These are phyloP conservation scores for Megaceryle maxima DNA, from an alignment of 2,113 vertebrate species.

Conservation along the genomic window DNA sequence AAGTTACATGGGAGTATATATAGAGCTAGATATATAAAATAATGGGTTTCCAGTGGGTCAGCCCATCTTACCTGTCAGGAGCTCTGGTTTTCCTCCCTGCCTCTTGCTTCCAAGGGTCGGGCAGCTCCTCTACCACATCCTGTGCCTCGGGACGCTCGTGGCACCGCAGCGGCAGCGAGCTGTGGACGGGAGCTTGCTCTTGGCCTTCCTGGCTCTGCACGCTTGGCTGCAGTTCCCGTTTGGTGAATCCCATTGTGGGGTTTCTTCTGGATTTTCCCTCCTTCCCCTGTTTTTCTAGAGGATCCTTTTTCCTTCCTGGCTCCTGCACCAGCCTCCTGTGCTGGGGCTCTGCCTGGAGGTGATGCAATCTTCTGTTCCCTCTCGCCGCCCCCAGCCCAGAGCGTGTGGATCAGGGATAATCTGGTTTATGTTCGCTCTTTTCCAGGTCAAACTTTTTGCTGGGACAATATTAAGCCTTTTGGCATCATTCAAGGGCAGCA, in stretches of 20 bases:
- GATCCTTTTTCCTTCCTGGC: neutral
- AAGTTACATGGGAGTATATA: accelerated
- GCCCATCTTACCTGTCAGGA: conserved; percentile 26
- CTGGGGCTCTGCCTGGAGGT: neutral
- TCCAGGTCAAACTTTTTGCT: neutral
- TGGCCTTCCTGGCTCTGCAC: neutral
- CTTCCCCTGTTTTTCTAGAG: neutral
- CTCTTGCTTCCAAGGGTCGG: neutral
- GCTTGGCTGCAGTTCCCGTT: accelerated
- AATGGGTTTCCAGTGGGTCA: neutral
- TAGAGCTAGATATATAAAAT: too few relatives aligned
- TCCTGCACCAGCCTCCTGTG: neutral
- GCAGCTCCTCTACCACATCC: neutral
- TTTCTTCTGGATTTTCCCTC: neutral
- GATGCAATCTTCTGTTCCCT: neutral
- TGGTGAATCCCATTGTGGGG: neutral
- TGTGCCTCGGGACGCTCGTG: neutral
- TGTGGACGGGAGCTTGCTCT: neutral
- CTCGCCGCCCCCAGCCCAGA: neutral
- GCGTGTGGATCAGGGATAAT: accelerated
- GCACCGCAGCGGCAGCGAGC: too few relatives aligned
- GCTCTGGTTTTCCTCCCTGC: neutral
- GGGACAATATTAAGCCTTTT: neutral
- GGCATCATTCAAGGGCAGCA: neutral
- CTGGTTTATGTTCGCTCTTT: neutral